These are phyloP conservation scores for Atractosteus spatula DNA, from an alignment of 2,113 vertebrate genomes.

Conservation along the genomic window DNA sequence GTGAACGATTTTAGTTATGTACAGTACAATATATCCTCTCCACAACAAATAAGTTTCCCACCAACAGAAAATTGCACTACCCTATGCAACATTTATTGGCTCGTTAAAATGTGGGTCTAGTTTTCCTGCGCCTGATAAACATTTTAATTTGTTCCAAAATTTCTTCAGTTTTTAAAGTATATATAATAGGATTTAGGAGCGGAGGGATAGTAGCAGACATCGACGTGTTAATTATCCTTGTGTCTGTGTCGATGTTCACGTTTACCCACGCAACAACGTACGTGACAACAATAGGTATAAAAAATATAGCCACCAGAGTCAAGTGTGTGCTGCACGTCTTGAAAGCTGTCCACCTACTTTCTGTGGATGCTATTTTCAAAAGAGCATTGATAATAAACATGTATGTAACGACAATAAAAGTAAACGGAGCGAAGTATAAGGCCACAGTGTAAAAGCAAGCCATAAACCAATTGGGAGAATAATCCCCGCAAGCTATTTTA, in stretches of 20 bases:
- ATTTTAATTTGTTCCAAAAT: constrained; percentile 26
- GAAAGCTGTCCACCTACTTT: constrained; percentile 26
- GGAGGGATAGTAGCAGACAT: constrained; percentile 21
- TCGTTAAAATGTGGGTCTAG: neutral
- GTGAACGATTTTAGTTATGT: too few species aligned
- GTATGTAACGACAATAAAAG: constrained; percentile 22
- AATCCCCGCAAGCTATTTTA: constrained; percentile 29
- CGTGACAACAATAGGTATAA: constrained; percentile 20
- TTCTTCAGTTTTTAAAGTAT: constrained; percentile 27
- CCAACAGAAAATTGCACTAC: too few species aligned
- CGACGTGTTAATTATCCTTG: constrained; percentile 27
- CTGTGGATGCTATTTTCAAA: constrained; percentile 18
- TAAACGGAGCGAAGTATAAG: constrained; percentile 19
- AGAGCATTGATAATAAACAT: constrained; percentile 23
- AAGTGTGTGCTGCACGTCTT: constrained; percentile 28
- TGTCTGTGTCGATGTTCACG: constrained; percentile 29
- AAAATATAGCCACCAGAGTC: constrained; percentile 24
- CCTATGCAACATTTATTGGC: neutral
- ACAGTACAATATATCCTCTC: too few species aligned
- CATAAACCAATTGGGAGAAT: constrained; percentile 28
- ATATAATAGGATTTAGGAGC: constrained; percentile 29
- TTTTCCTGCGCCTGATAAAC: constrained; percentile 9
- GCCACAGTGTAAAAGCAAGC: constrained; percentile 15
- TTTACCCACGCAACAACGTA: constrained; percentile 25
- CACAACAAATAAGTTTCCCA: too few species aligned